A percentile compares a stretch with the other conserved stretches of the same genome.
Conservation (phyloP, 2,113 vertebrate genomes). For the Oncorhynchus gorbuscha region DNA sequence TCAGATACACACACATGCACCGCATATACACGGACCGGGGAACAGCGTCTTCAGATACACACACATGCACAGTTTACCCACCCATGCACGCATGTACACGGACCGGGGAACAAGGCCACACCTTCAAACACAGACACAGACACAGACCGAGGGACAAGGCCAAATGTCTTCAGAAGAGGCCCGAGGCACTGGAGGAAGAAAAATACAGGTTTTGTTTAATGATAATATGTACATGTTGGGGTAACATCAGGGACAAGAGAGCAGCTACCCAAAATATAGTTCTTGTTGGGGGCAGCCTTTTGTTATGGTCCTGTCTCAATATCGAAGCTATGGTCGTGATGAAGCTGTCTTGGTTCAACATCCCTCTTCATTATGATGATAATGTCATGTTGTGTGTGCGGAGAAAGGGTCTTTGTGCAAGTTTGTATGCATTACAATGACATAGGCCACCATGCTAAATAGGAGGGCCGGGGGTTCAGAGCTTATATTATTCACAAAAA, state of each 20-base stretch:
- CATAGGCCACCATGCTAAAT: conserved; percentile 82
- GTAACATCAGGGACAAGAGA: conserved; percentile 22
- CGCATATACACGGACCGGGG: neutral
- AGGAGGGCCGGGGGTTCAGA: conserved; percentile 86
- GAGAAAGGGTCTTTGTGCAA: conserved; percentile 75
- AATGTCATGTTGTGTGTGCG: conserved; percentile 45
- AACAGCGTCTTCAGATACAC: neutral
- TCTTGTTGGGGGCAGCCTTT: conserved; percentile 5
- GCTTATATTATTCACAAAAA: neutral
- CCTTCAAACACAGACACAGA: conserved; percentile 19
- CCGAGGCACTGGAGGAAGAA: conserved; percentile 13
- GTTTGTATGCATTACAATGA: conserved; percentile 68
- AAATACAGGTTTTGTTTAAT: conserved; percentile 51
- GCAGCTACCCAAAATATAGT: conserved; percentile 15
- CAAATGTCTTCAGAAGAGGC: neutral
- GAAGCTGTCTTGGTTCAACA: neutral
- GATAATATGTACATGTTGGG: conserved; percentile 29
- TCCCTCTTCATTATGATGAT: neutral
- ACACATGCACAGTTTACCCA: too few species aligned
- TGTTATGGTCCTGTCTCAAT: conserved; percentile 15
- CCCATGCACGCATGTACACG: too few species aligned
- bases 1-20: too few species aligned
- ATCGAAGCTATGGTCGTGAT: neutral
- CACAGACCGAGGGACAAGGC: too few species aligned
- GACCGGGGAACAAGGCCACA: conserved; percentile 26